Percentiles rank a stretch among this genome's conserved stretches.
These are phyloP conservation scores for Ectropis crepuscularia DNA, from an alignment of 2,888 invertebrate species.

Conservation along the genomic window DNA sequence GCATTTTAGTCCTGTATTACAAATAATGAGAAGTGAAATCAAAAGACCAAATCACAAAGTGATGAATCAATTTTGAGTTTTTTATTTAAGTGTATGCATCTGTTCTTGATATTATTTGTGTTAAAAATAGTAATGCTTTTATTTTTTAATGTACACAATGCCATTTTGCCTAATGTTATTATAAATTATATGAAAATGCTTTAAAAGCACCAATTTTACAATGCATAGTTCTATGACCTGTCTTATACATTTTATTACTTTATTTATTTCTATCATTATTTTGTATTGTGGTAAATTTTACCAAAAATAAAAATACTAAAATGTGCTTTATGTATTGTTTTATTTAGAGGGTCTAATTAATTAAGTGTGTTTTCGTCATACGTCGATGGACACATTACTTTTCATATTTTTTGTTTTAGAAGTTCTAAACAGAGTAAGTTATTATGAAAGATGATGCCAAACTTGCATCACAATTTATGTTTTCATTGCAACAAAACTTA, in stretches of 20 bases:
- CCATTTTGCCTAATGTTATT: slow-evolving; percentile 85
- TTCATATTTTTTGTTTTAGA: too few relatives aligned
- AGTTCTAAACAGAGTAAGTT: too few relatives aligned
- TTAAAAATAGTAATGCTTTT: slow-evolving; percentile 81
- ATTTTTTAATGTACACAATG: slow-evolving; percentile 83
- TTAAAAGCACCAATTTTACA: slow-evolving; percentile 85
- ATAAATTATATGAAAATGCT: slow-evolving; percentile 84
- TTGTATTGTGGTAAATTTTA: slow-evolving; percentile 85
- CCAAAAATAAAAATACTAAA: slow-evolving; percentile 85
- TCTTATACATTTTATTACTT: slow-evolving; percentile 84
- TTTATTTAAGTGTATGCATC: slow-evolving; percentile 73
- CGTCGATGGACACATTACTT: too few relatives aligned
- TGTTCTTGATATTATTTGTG: slow-evolving; percentile 82
- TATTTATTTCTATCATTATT: slow-evolving; percentile 85
- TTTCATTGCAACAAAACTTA: too few relatives aligned
- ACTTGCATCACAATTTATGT: too few relatives aligned
- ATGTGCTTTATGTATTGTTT: slow-evolving; percentile 81
- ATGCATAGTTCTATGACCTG: slow-evolving; percentile 84
- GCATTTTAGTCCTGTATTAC: slow-evolving; percentile 69
- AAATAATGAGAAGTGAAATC: slow-evolving; percentile 53
- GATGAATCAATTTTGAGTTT: slow-evolving; percentile 72
- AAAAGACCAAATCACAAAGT: slow-evolving; percentile 83
- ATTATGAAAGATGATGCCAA: too few relatives aligned
- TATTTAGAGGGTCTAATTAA: slow-evolving; percentile 43
- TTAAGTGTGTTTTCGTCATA: too few relatives aligned